phyloP scores from a whole-genome alignment of 2,797 vertebrate genomes.

The Chelon labrosus region DNA sequence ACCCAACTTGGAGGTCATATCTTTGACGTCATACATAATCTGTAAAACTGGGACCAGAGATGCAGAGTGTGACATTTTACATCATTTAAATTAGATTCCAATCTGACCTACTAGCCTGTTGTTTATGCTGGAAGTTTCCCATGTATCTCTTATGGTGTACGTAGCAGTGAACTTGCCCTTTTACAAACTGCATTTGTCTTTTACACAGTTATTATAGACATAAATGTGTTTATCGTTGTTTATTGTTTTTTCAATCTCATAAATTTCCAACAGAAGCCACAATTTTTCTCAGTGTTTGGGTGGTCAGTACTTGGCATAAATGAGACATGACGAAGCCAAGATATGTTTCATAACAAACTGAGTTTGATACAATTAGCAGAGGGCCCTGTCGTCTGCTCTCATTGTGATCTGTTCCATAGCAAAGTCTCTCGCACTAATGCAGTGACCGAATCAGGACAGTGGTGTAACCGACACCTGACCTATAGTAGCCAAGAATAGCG shows the following conservation, averaged over 20 bases:
- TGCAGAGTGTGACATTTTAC: constrained; percentile 24
- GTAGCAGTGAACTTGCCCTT: background rate
- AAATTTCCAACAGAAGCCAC: constrained; percentile 14
- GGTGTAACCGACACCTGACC: constrained; percentile 54
- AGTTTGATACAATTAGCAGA: constrained; percentile 18
- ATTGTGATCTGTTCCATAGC: constrained; percentile 23
- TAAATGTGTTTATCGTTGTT: constrained; percentile 24
- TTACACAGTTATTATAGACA: constrained; percentile 1
- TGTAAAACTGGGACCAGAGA: background rate
- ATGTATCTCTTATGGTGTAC: background rate
- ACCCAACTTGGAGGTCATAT: constrained; percentile 27
- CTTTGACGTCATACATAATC: background rate
- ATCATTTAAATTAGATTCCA: constrained; percentile 41
- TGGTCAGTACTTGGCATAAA: constrained; percentile 34
- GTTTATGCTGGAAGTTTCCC: background rate
- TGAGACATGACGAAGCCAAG: constrained; percentile 26
- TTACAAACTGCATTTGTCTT: constrained; percentile 7
- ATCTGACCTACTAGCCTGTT: constrained; percentile 15
- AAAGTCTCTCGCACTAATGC: constrained; percentile 38
- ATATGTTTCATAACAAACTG: constrained; percentile 39
- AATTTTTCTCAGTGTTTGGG: constrained; percentile 35
- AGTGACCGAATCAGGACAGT: constrained; percentile 28
- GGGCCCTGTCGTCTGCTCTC: background rate
- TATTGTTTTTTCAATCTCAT: constrained; percentile 19
- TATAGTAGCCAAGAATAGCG: constrained; percentile 46